A percentile compares a stretch with the other conserved stretches of the same genome.
phyloP scores from a whole-genome alignment of 23 tunicate genomes.

The Botrylloides violaceus region DNA sequence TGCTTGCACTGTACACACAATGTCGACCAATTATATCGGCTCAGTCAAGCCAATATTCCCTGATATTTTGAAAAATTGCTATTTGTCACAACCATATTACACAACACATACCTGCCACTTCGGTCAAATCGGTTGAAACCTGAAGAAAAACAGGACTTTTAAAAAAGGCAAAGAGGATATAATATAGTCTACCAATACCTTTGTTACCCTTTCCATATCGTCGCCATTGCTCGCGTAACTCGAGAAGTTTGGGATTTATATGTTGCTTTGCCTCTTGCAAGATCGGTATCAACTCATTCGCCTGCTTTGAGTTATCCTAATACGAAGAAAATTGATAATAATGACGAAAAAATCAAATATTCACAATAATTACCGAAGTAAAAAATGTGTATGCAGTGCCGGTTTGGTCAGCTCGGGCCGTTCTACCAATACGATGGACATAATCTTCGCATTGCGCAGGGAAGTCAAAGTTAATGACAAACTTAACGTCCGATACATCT shows the following conservation, averaged over 20 bases:
- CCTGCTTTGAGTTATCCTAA: slow-evolving; percentile 64
- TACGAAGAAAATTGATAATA: background rate
- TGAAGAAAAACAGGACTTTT: no score
- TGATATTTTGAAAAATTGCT: no score
- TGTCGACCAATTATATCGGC: no score
- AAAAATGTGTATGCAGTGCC: slow-evolving; percentile 99
- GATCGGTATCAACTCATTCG: slow-evolving; percentile 41
- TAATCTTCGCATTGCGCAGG: slow-evolving; percentile 93
- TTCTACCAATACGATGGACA: slow-evolving; percentile 95
- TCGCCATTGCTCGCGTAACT: slow-evolving; percentile 25
- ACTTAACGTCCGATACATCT: slow-evolving; percentile 84
- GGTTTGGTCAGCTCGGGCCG: slow-evolving; percentile 88
- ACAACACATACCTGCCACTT: no score
- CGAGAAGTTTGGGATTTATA: slow-evolving; percentile 63
- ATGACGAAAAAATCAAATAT: background rate
- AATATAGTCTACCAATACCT: background rate
- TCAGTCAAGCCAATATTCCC: no score
- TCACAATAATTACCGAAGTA: slow-evolving; percentile 23
- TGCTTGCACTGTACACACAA: no score
- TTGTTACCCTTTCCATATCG: slow-evolving; percentile 17
- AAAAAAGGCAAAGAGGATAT: background rate
- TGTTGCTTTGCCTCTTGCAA: slow-evolving; percentile 89
- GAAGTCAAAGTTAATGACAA: slow-evolving; percentile 94
- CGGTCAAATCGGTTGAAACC: no score
- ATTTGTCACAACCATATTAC: no score